Percentiles rank a stretch among this genome's conserved stretches.
phyloP scores from a whole-genome alignment of 2,113 vertebrate genomes.

The Bambusicola thoracicus region DNA sequence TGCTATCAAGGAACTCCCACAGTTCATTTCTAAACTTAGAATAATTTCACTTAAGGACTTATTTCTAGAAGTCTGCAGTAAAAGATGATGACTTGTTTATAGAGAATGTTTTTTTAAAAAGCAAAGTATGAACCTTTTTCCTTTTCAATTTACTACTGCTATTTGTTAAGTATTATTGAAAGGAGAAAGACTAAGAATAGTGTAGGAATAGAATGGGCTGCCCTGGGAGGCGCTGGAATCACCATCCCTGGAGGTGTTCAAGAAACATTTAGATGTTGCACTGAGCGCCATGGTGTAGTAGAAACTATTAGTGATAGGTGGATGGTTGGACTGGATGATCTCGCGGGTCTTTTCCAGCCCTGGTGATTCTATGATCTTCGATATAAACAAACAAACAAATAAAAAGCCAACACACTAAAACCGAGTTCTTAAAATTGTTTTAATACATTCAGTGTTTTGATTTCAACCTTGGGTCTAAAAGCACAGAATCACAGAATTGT shows the following conservation, averaged over 20 bases:
- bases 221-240: no score
- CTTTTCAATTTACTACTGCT: background rate
- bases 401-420: background rate
- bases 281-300: no score
- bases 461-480: background rate
- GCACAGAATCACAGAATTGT: background rate
- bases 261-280: no score
- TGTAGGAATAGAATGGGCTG: background rate
- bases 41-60: background rate
- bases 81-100: background rate
- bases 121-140: background rate
- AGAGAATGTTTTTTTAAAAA: background rate
- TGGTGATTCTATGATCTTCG: no score
- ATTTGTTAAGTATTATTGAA: background rate
- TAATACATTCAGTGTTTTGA: background rate
- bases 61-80: background rate
- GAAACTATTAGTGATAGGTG: no score
- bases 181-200: background rate
- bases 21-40: conserved; percentile 9
- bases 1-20: background rate
- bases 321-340: no score
- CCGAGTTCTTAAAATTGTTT: background rate
- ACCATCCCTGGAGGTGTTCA: no score
- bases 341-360: no score
- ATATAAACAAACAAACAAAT: background rate